Conservation (phyloP, 2,797 vertebrate genomes). For the Hippoglossus hippoglossus region DNA sequence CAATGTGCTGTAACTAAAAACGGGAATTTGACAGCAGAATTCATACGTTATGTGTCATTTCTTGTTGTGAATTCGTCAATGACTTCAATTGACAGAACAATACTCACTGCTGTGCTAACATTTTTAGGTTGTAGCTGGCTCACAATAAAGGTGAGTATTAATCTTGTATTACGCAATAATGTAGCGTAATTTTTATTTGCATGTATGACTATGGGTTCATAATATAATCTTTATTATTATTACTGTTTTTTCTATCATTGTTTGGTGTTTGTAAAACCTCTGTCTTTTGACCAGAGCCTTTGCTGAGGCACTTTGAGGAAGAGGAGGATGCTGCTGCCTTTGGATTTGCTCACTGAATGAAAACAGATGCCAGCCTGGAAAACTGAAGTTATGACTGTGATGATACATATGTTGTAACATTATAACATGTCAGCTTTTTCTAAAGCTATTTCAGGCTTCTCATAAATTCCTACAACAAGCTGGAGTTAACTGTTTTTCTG, state of each 20-base stretch:
- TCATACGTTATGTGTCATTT: too few species aligned
- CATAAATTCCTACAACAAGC: too few species aligned
- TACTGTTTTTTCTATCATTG: background rate
- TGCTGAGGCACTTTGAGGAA: constrained; percentile 14
- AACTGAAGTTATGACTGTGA: background rate
- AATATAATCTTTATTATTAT: background rate
- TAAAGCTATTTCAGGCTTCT: too few species aligned
- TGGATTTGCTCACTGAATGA: background rate
- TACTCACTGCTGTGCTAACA: background rate
- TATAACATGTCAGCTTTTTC: too few species aligned
- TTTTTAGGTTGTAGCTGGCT: constrained; percentile 5
- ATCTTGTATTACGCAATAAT: background rate
- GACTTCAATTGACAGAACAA: background rate
- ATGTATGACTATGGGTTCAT: background rate
- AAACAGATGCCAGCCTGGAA: constrained; percentile 2
- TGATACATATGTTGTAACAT: too few species aligned
- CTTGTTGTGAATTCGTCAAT: too few species aligned
- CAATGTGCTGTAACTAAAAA: too few species aligned
- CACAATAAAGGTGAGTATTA: rapidly evolving
- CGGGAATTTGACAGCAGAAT: too few species aligned
- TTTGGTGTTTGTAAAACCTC: background rate
- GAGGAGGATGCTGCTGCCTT: background rate
- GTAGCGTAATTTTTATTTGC: background rate
- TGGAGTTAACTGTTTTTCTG: background rate
- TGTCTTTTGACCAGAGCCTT: rapidly evolving